phyloP scores from a whole-genome alignment of 1,140 invertebrate genomes.

The Atopsyche davidsoni region DNA sequence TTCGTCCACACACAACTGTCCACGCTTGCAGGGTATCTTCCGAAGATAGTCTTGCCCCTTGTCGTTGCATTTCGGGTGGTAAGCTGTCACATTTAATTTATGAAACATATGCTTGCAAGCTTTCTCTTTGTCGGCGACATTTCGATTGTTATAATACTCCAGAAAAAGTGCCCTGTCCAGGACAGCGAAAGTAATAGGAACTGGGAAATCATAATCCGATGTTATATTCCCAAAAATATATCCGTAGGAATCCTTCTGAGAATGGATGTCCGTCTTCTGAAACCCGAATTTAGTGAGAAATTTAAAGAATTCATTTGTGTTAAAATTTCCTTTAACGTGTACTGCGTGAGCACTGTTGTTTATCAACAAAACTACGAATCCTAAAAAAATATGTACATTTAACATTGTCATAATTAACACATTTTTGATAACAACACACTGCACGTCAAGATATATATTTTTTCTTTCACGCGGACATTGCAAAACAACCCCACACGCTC shows the following conservation, averaged over 20 bases:
- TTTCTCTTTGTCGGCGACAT: conserved; percentile 52
- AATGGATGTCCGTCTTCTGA: conserved; percentile 87
- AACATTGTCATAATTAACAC: conserved; percentile 23
- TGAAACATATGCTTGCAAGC: conserved; percentile 83
- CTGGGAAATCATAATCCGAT: conserved; percentile 55
- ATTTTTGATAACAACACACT: conserved; percentile 16
- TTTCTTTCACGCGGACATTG: conserved; percentile 20
- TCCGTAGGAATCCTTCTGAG: conserved; percentile 75
- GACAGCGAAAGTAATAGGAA: conserved; percentile 77
- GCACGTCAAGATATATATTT: conserved; percentile 5
- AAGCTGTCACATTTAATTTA: conserved; percentile 73
- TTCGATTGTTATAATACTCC: conserved; percentile 79
- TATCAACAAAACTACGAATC: conserved; percentile 11
- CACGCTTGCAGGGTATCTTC: conserved; percentile 76
- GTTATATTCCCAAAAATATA: conserved; percentile 90
- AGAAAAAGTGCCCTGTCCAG: conserved; percentile 82
- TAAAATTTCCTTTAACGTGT: conserved; percentile 59
- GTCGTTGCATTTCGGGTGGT: conserved; percentile 75
- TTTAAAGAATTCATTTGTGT: conserved; percentile 74
- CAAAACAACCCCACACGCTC: no score
- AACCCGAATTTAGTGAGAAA: conserved; percentile 94
- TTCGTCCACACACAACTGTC: conserved; percentile 79
- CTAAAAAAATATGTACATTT: conserved; percentile 10
- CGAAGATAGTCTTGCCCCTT: conserved; percentile 82
- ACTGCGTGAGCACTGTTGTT: conserved; percentile 23